Evolutionary conservation across 2,797 vertebrate genomes (phyloP).

Genomic region (Poliocrania exsul): DNA sequence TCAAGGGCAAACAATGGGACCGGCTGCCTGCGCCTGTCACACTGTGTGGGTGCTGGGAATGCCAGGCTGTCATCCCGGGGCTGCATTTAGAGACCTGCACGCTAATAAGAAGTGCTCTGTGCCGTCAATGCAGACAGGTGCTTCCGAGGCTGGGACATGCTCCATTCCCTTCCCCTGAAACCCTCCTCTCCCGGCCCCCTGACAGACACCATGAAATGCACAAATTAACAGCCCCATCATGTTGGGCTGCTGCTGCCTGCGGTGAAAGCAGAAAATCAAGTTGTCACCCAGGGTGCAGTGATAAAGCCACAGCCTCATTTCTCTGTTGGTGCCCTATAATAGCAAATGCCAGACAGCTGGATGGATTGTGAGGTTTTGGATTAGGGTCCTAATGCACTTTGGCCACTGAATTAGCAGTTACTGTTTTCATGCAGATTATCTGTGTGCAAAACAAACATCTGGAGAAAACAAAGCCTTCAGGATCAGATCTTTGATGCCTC

Average conservation of each 20-base stretch:
- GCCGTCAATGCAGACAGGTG: conserved; percentile 89
- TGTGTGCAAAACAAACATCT: conserved; percentile 75
- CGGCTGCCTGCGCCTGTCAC: conserved; percentile 90
- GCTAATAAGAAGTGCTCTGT: conserved; percentile 92
- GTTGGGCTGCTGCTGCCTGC: conserved; percentile 86
- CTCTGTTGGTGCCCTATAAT: conserved; percentile 87
- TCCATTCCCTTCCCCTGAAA: conserved; percentile 83
- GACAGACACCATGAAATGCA: conserved; percentile 90
- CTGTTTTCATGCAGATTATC: conserved; percentile 73
- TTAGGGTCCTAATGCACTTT: conserved; percentile 81
- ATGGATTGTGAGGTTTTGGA: conserved; percentile 82
- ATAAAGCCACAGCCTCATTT: conserved; percentile 85
- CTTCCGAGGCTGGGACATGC: conserved; percentile 88
- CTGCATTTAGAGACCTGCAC: conserved; percentile 85
- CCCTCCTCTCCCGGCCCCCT: conserved; percentile 78
- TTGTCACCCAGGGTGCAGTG: conserved; percentile 88
- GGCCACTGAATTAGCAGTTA: conserved; percentile 78
- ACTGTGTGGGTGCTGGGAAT: conserved; percentile 82
- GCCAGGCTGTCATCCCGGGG: conserved; percentile 86
- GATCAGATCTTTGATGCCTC: neutral
- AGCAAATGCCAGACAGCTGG: conserved; percentile 87
- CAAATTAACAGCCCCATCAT: conserved; percentile 92
- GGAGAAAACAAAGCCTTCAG: conserved; percentile 59
- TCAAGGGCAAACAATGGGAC: conserved; percentile 90
- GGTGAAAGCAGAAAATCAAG: conserved; percentile 92